phyloP scores from a whole-genome alignment of 2,888 invertebrate species.

The Gortyna flavago region DNA sequence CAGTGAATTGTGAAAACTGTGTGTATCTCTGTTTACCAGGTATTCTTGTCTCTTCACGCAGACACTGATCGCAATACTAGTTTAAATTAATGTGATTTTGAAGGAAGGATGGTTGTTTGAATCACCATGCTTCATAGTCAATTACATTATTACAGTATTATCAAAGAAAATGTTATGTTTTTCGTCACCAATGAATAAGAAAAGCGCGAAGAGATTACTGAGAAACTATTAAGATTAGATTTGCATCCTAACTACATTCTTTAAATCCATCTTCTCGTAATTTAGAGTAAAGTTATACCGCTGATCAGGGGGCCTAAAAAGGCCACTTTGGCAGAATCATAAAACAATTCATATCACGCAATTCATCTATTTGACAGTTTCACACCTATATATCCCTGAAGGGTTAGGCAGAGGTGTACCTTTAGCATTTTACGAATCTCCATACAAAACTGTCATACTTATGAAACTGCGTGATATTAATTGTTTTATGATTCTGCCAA shows the following conservation, averaged over 20 bases:
- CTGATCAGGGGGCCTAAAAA: no score
- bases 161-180: neutral
- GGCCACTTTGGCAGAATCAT: no score
- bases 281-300: neutral
- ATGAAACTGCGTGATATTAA: no score
- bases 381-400: no score
- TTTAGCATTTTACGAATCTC: no score
- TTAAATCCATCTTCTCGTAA: neutral
- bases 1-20: conserved; percentile 32
- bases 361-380: no score
- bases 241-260: neutral
- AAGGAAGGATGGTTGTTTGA: neutral
- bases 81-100: neutral
- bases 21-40: neutral
- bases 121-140: neutral
- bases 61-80: neutral
- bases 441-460: no score
- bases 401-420: no score
- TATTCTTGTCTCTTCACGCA: neutral
- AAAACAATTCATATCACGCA: no score
- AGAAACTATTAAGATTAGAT: neutral
- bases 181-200: neutral
- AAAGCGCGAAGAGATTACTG: neutral
- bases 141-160: neutral
- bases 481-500: no score